phyloP scores from a whole-genome alignment of 1,140 invertebrate genomes.

The Leptonema lineaticorne region DNA sequence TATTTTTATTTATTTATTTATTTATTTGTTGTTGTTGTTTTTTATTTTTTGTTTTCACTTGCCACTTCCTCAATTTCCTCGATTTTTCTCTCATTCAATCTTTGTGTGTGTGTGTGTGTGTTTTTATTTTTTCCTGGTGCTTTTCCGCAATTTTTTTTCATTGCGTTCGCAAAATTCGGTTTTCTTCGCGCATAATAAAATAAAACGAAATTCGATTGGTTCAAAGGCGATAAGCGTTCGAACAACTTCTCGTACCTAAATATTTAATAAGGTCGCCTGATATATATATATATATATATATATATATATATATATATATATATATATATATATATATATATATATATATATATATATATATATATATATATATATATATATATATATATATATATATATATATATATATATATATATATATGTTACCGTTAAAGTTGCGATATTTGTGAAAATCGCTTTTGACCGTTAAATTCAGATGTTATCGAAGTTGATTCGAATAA shows the following conservation, averaged over 20 bases:
- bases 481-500: no score
- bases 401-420: no score
- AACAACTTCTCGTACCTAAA: background rate
- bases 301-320: background rate
- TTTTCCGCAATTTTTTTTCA: no score
- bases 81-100: no score
- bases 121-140: no score
- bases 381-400: no score
- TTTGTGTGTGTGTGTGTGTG: no score
- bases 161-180: background rate
- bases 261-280: background rate
- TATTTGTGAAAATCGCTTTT: no score
- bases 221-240: background rate
- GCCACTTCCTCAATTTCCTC: no score
- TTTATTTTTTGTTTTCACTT: background rate
- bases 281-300: background rate
- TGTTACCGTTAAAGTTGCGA: no score
- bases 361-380: no score
- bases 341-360: background rate
- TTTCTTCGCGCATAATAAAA: constrained; percentile 2
- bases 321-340: background rate
- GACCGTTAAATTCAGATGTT: no score
- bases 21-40: background rate
- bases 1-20: background rate
- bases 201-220: background rate